These are phyloP conservation scores for Orbicella faveolata DNA, from an alignment of 64 coral and sea anemone genomes.

Conservation along the genomic window DNA sequence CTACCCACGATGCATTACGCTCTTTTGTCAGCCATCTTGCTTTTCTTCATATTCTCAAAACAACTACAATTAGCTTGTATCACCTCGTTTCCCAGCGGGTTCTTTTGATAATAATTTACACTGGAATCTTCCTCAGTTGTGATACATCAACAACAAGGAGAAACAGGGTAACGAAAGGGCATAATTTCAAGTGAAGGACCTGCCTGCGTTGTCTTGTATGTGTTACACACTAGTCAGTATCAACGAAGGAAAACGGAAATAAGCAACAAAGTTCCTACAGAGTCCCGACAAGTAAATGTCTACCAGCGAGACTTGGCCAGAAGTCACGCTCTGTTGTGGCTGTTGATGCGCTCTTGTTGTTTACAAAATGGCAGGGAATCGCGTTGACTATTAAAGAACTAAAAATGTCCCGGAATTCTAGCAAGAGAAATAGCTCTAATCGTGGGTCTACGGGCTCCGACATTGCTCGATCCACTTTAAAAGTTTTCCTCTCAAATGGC, in stretches of 20 bases:
- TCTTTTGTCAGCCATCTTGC: constrained; percentile 62
- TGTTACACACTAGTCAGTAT: background rate
- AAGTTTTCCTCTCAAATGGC: constrained; percentile 93
- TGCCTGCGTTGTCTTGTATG: background rate
- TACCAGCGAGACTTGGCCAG: background rate
- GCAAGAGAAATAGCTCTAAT: constrained; percentile 88
- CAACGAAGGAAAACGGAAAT: constrained; percentile 21
- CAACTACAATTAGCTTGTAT: constrained; percentile 56
- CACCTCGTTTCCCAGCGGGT: constrained; percentile 54
- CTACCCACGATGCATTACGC: constrained; percentile 54
- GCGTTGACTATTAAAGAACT: constrained; percentile 2
- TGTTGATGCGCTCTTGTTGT: constrained; percentile 12
- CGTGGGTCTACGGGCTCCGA: constrained; percentile 89
- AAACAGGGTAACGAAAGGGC: background rate
- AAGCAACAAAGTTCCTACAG: background rate
- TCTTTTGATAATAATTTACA: constrained; percentile 38
- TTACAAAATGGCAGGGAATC: constrained; percentile 45
- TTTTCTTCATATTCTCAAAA: constrained; percentile 27
- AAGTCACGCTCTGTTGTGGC: background rate
- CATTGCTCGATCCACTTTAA: constrained; percentile 82
- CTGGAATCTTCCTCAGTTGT: background rate
- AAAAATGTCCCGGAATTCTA: constrained; percentile 83
- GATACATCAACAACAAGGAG: background rate
- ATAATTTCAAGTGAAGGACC: background rate
- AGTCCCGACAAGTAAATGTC: constrained; percentile 14